Conservation (phyloP, 2,888 invertebrate species). For the Polia nebulosa region DNA sequence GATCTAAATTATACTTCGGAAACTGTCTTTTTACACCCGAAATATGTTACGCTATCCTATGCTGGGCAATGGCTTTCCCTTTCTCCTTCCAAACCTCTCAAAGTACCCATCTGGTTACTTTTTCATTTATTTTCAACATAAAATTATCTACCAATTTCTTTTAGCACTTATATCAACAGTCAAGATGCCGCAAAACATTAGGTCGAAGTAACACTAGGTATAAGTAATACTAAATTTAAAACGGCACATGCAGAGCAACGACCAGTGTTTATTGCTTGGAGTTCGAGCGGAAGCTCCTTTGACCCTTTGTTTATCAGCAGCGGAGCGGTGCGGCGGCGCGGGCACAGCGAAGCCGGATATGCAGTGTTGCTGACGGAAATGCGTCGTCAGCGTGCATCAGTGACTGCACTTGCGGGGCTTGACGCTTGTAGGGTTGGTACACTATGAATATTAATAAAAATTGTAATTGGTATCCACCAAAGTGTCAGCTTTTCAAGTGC, state of each 20-base stretch:
- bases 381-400: conserved; percentile 79
- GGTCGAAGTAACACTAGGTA: conserved; percentile 23
- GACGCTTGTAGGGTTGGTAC: conserved; percentile 57
- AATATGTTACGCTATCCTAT: no score
- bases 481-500: no score
- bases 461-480: no score
- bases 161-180: background rate
- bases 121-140: background rate
- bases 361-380: conserved; percentile 84
- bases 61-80: no score
- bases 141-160: background rate
- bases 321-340: conserved; percentile 69
- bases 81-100: no score
- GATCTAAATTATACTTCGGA: no score
- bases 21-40: no score
- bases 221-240: conserved; percentile 43
- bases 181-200: no score
- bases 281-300: conserved; percentile 84
- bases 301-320: conserved; percentile 88
- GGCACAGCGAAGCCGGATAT: conserved; percentile 80
- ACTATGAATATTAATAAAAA: background rate
- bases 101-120: no score
- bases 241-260: conserved; percentile 63
- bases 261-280: conserved; percentile 68
- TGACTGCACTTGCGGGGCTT: conserved; percentile 63